These are phyloP conservation scores for Peromyscus melanophrys DNA, from an alignment of 2,797 vertebrate species.

Conservation along the genomic window DNA sequence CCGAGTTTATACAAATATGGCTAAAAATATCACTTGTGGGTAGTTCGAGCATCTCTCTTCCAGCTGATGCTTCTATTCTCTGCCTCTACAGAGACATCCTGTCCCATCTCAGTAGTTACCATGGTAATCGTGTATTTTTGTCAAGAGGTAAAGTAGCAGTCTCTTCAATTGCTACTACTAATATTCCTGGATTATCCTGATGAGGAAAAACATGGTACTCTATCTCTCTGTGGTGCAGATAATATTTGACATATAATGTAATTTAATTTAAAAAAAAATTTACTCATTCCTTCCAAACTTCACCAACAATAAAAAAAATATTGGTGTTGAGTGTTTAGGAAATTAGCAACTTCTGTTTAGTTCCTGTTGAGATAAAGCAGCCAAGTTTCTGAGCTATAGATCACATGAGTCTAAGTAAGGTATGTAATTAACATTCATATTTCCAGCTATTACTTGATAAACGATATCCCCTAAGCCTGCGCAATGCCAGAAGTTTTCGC, in stretches of 20 bases:
- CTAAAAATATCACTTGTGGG: conserved; percentile 59
- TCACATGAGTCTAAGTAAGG: background rate
- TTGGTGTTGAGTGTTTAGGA: background rate
- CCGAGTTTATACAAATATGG: conserved; percentile 39
- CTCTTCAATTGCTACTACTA: conserved; percentile 84
- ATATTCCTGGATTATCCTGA: conserved; percentile 82
- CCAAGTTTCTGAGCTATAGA: conserved; percentile 39
- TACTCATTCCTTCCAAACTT: conserved; percentile 12
- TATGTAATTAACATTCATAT: background rate
- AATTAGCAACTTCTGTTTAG: background rate
- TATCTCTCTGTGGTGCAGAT: background rate
- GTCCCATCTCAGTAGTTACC: conserved; percentile 81
- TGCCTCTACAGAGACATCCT: conserved; percentile 57
- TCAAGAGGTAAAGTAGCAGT: conserved; percentile 59
- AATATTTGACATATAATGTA: conserved; percentile 4
- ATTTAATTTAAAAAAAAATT: conserved; percentile 52
- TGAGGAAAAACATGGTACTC: conserved; percentile 64
- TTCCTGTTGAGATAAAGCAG: conserved; percentile 3
- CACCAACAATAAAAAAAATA: background rate
- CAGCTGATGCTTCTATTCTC: conserved; percentile 53
- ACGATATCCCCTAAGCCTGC: conserved; percentile 2
- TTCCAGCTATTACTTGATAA: background rate
- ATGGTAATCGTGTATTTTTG: conserved; percentile 85
- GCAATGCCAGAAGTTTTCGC: background rate
- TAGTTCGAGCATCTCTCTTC: conserved; percentile 33